Base-by-base conservation (phyloP, 2,888 invertebrate genomes). In the Cheilosia pagana region DNA sequence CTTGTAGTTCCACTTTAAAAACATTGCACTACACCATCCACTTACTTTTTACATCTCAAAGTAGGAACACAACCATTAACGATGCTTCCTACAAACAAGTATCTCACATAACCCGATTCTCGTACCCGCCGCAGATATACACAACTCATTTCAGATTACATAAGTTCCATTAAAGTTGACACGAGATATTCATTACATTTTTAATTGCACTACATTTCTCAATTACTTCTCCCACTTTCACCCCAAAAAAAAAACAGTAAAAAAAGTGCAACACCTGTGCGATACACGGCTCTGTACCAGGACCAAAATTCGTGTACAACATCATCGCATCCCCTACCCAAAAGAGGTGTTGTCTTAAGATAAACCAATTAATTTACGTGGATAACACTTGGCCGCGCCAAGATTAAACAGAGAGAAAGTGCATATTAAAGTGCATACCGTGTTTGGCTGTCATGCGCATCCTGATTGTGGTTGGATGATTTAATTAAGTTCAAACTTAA, bases 351-450 rank as follows among this genome's bases (percentile, higher is more conserved):
- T 60, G 76, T 6, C 28, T 28, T 25, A 14, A 81, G 68, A 77
- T 82, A 72, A 77, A 45, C 21, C 60, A 68, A 63, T 78, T 68
- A 74, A 62, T 68, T 82, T 60, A 68, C 62, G 39, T 59, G 65
- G 10, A 75, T 39, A 53, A 16, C 23, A 65, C 50, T 71, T 65
- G 23, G 48, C 50, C 2, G 16, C 31, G 67, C 57, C 41, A 68
- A 74, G n/a, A 4, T 3, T 25, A 7, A 21, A 35, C 28, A 12
- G 45, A 75, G 81, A 70, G 81, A 81, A 81, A 81, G 76, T 70
- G 14, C 25, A 21, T 59, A 6, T 62, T 35, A 63, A 74, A 63
- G 55, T 62, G 53, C 28, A 55, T 16, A 53, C 28, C 60, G 21
- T 52, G 62, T 41, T 72, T 23, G 16, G n/a, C 48, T 68, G 48